A percentile compares a stretch with the other conserved stretches of the same genome.
phyloP scores from a whole-genome alignment of 2,113 vertebrate genomes.

The Macaca mulatta region DNA sequence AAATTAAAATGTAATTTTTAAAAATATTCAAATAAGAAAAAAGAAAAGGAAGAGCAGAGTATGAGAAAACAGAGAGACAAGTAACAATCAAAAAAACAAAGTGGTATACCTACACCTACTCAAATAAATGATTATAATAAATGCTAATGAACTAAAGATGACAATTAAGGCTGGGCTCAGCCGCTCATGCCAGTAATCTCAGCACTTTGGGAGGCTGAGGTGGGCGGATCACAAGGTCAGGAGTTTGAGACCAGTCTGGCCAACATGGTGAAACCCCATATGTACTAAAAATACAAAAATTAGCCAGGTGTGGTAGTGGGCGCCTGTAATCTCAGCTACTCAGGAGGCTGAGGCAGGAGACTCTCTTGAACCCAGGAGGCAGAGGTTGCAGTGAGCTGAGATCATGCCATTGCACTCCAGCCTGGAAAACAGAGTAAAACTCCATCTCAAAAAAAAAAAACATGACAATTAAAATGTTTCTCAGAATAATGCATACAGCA shows the following conservation, averaged over 20 bases:
- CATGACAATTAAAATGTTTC: not conserved
- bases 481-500: not conserved
- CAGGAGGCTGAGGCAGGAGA: too few relatives aligned
- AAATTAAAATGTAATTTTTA: not conserved
- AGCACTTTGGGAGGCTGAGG: not conserved
- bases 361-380: too few relatives aligned
- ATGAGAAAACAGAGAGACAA: not conserved
- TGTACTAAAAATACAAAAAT: too few relatives aligned
- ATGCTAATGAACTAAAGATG: not conserved
- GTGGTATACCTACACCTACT: not conserved
- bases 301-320: too few relatives aligned
- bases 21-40: not conserved
- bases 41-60: not conserved
- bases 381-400: too few relatives aligned
- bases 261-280: not conserved
- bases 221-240: not conserved
- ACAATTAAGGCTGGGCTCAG: not conserved
- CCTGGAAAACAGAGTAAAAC: too few relatives aligned
- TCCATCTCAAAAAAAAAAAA: too few relatives aligned
- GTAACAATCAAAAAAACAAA: not conserved
- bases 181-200: not conserved
- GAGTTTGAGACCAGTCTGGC: not conserved
- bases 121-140: not conserved
- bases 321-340: too few relatives aligned
- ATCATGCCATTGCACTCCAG: too few relatives aligned